phyloP scores from a whole-genome alignment of 2,888 invertebrate genomes.

The Diadegma fenestrale region DNA sequence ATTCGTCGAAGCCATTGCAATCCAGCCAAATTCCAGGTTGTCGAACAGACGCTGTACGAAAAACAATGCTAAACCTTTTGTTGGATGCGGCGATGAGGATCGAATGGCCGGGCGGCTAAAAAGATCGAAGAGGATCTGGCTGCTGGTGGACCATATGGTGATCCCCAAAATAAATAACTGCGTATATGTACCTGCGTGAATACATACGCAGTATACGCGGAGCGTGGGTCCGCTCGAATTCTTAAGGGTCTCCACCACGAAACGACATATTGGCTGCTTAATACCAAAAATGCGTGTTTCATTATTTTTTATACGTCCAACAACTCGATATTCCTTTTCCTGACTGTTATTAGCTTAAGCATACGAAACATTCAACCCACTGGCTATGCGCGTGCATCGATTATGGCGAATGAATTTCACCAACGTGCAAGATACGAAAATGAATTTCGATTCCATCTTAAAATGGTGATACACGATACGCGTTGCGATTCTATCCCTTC shows the following conservation, averaged over 20 bases:
- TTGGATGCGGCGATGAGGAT: slow-evolving; percentile 60
- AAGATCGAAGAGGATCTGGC: slow-evolving; percentile 63
- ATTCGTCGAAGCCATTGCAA: slow-evolving; percentile 50
- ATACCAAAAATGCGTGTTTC: slow-evolving; percentile 23
- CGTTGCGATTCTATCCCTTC: slow-evolving; percentile 49
- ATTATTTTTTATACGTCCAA: background rate
- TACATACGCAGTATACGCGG: slow-evolving; percentile 52
- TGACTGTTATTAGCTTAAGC: background rate
- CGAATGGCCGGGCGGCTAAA: slow-evolving; percentile 65
- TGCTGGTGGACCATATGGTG: slow-evolving; percentile 67
- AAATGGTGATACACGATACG: slow-evolving; percentile 66
- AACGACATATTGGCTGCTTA: slow-evolving; percentile 25
- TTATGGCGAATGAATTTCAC: slow-evolving; percentile 8
- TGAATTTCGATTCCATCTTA: slow-evolving; percentile 54
- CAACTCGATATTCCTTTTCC: background rate
- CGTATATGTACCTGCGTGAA: background rate
- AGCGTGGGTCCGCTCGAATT: slow-evolving; percentile 52
- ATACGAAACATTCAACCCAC: background rate
- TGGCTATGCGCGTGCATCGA: slow-evolving; percentile 20
- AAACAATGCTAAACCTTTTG: slow-evolving; percentile 63
- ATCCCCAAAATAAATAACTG: slow-evolving; percentile 30
- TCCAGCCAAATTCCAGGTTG: slow-evolving; percentile 55
- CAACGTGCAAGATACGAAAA: background rate
- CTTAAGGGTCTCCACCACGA: slow-evolving; percentile 36
- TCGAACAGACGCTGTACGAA: slow-evolving; percentile 60